A percentile compares a stretch with the other conserved stretches of the same genome.
phyloP scores from a whole-genome alignment of 2,888 invertebrate species.

The Lypha dubia region DNA sequence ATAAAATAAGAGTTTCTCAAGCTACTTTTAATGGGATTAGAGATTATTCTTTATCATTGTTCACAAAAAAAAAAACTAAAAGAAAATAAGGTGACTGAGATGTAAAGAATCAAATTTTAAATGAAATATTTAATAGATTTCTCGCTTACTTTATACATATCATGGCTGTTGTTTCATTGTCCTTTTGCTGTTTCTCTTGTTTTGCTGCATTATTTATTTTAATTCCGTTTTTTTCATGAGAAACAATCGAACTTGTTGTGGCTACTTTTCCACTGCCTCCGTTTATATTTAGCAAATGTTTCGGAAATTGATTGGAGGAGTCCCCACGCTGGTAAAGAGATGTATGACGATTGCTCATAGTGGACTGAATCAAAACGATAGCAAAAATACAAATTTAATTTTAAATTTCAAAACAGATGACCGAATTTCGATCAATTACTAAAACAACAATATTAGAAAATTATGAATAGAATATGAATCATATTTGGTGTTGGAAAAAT shows the following conservation, averaged over 20 bases:
- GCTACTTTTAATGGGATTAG: neutral
- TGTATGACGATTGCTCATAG: constrained; percentile 81
- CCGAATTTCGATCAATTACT: too few species aligned
- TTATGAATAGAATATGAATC: too few species aligned
- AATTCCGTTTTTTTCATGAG: constrained; percentile 54
- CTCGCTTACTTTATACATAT: constrained; percentile 77
- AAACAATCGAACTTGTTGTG: constrained; percentile 40
- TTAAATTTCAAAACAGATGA: too few species aligned
- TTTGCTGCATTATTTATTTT: constrained; percentile 69
- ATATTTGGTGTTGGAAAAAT: too few species aligned
- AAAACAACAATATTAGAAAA: too few species aligned
- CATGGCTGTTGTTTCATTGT: constrained; percentile 69
- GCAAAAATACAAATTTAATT: neutral
- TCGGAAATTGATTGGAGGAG: constrained; percentile 79
- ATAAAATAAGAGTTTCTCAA: neutral
- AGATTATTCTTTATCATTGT: too few species aligned
- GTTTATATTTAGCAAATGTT: constrained; percentile 71
- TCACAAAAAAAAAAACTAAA: constrained; percentile 1
- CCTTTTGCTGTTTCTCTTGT: constrained; percentile 44
- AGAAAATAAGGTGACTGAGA: too few species aligned
- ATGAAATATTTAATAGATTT: constrained; percentile 16
- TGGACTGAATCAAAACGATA: constrained; percentile 44
- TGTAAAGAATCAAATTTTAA: too few species aligned
- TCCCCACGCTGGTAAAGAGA: constrained; percentile 80
- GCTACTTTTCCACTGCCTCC: constrained; percentile 63